These are phyloP conservation scores for Xiphophorus birchmanni DNA, from an alignment of 2,797 vertebrate species.

Conservation along the genomic window DNA sequence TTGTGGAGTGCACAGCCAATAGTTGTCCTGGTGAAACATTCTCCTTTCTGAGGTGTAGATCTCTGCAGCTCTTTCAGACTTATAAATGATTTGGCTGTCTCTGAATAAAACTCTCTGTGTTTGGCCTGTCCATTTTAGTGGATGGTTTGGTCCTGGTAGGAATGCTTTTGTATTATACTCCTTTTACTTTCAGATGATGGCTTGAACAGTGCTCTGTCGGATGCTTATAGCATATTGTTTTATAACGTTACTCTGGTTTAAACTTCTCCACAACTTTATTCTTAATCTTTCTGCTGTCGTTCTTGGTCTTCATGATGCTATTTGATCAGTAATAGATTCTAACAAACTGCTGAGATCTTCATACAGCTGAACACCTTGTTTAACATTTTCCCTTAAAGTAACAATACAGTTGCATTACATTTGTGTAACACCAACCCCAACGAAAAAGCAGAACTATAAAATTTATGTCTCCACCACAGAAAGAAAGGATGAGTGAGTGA, in stretches of 20 bases:
- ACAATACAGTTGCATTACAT: background rate
- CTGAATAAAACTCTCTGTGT: slow-evolving; percentile 65
- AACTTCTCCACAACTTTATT: background rate
- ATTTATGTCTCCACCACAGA: background rate
- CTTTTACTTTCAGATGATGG: background rate
- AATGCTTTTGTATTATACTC: background rate
- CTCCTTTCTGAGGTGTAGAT: background rate
- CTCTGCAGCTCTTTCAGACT: background rate
- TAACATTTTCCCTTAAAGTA: background rate
- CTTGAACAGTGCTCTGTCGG: background rate
- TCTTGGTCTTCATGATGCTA: background rate
- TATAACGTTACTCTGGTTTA: background rate
- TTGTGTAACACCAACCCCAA: background rate
- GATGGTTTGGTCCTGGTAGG: background rate
- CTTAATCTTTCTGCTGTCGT: background rate
- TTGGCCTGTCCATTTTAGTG: background rate
- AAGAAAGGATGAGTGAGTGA: background rate
- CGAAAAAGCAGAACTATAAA: background rate
- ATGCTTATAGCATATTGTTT: background rate
- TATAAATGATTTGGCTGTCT: slow-evolving; percentile 71
- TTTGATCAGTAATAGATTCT: background rate
- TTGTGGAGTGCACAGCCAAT: background rate
- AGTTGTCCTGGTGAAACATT: background rate
- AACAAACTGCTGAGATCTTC: background rate
- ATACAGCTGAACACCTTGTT: background rate